Base-by-base conservation (phyloP, 2,113 vertebrate species). In the Sialia sialis region DNA sequence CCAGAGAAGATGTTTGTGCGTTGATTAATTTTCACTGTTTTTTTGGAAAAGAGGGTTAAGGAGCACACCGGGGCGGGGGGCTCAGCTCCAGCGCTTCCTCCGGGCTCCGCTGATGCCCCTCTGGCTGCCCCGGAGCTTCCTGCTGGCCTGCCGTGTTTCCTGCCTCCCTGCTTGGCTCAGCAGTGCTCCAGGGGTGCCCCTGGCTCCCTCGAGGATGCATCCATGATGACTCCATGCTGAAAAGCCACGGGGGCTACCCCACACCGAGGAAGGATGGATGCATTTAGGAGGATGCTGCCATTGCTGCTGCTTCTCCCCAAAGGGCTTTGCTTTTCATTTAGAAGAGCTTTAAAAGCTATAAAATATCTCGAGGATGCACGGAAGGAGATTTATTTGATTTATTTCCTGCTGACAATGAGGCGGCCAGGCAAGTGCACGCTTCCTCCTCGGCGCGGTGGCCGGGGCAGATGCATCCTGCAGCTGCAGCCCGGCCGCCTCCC, bases 401-500 rank as follows among this genome's bases (percentile, higher is more conserved):
- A 68, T 93, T 92, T 95, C 91, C 91, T 60, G 91, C 91, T 92
- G 96, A 90, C 93, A 89, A 89, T 74, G 72, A 58, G 68, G 89
- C 2, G 0, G 60, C 43, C 5, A 2, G 91, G 89, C 92, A 68
- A 96, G 90, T 7, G 89, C 89, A 80, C 11, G 48, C 74, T 96
- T 96, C 96, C 96, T 96, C 69, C 80, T 86, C 87, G 13, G 60
- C 5, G 1, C 3, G 3, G 72, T 4, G 8, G 63, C 87, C 6
- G 13, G 92, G 88, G 90, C 96, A 94, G 96, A 96, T 96, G 96
- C 95, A 96, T 96, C 96, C 96, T 96, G 96, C 95, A 95, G 96
- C 96, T 96, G 95, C 82, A 75, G 84, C 74, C 69, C 1, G 2
- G 10, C 56, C 23, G 0, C 52, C 66, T 70, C 69, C 69, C 27